Base-by-base conservation (phyloP, 2,888 invertebrate genomes). In the Octonoba sinensis region DNA sequence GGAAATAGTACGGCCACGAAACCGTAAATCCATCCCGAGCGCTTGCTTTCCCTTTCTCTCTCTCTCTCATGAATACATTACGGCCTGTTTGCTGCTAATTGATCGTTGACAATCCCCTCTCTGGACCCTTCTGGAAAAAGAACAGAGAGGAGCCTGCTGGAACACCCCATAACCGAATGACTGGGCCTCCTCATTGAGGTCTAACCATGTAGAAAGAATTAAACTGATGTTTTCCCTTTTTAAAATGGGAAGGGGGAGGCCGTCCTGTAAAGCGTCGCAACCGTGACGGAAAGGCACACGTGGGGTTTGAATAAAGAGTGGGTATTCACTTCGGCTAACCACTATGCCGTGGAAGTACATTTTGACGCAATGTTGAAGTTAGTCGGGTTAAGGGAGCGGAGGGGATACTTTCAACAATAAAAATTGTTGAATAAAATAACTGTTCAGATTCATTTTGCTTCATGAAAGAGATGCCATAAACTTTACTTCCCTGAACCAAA, bases 81-180 rank as follows among this genome's bases (percentile, higher is more conserved):
- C 79, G 73, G 67, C 46, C 79, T 72, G 66, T 79, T 73, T 60
- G 66, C 67, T 62, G 73, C 79, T 79, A 79, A 79, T 79, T 79
- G 79, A 79, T 73, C 79, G 73, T 72, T 67, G 79, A 67, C 67
- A 57, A 79, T 46, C 59, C 20, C 78, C 66, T 46, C 65, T 57
- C 59, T 20, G 57, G 13, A 36, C 51, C 51, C 59, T 12, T 12
- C 54, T n/a, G 20, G n/a, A 47, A 66, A 57, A 66, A 66, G 47
- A 51, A 47, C 15, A 13, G n/a, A 15, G 27, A 44, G 51, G 36
- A 49, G 36, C 36, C 36, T 8, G 36, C 36, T n/a, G 36, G 49
- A 69, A 60, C 67, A 69, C 71, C 59, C 78, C 70, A 18, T 67
- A 66, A 67, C 57, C 27, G 73, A 69, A 69, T 57, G 57, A 70